Percentiles rank a stretch among this genome's conserved stretches.
Evolutionary conservation across 2,113 vertebrate genomes (phyloP).

Genomic region (Bungarus multicinctus): DNA sequence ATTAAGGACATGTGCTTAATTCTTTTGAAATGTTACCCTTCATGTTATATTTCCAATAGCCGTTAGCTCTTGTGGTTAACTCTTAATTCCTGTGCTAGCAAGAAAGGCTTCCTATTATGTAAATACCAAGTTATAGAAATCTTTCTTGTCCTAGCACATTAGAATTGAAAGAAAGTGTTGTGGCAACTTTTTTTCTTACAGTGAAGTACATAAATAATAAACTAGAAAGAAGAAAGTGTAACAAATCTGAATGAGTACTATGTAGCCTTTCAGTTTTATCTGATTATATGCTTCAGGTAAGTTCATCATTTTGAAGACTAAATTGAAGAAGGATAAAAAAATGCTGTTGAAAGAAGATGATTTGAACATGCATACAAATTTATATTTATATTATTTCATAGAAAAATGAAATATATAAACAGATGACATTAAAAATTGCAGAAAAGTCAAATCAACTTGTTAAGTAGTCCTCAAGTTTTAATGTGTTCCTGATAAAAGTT

Average conservation of each 20-base stretch:
- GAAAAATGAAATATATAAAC: background rate
- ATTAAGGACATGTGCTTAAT: background rate
- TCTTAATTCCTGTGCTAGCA: background rate
- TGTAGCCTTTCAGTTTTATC: background rate
- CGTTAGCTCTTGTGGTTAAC: background rate
- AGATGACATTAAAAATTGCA: background rate
- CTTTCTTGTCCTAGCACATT: background rate
- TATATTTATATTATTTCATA: background rate
- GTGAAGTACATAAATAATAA: background rate
- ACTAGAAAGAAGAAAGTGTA: background rate
- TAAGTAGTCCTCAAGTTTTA: background rate
- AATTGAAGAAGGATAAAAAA: background rate
- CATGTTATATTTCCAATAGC: background rate
- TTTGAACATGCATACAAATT: background rate
- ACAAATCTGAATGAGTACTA: background rate
- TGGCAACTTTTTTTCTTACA: background rate
- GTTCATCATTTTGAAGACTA: background rate
- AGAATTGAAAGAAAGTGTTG: background rate
- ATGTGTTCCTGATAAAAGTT: background rate
- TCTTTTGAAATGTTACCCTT: background rate
- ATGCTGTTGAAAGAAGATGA: background rate
- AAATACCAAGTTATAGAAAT: background rate
- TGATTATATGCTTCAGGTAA: background rate
- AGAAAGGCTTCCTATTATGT: background rate
- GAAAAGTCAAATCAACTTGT: background rate